Percentiles rank a stretch among this genome's conserved stretches.
Conservation (phyloP, 2,888 invertebrate species). For the Halictus ligatus region DNA sequence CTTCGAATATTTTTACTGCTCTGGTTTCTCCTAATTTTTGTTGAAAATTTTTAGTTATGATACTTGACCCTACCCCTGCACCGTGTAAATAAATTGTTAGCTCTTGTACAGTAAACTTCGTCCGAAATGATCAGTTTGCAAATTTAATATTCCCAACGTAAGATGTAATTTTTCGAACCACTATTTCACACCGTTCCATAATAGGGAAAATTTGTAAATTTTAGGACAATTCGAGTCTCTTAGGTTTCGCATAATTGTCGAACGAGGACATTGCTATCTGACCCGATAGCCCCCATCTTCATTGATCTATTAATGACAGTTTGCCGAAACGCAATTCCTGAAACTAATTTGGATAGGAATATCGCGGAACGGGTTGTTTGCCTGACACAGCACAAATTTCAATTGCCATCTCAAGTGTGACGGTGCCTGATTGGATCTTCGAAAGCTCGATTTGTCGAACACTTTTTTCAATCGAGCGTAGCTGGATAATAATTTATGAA, state of each 20-base stretch:
- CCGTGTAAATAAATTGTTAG: background rate
- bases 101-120: background rate
- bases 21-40: no score
- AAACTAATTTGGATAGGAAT: slow-evolving; percentile 34
- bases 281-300: background rate
- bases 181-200: background rate
- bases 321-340: slow-evolving; percentile 27
- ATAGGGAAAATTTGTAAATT: background rate
- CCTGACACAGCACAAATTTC: slow-evolving; percentile 41
- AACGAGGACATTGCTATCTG: background rate
- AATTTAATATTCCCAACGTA: background rate
- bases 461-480: slow-evolving; percentile 21
- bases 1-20: no score
- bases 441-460: slow-evolving; percentile 11
- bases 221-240: background rate
- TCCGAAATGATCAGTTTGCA: background rate
- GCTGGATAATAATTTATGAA: slow-evolving; percentile 25
- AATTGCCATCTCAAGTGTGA: slow-evolving; percentile 25
- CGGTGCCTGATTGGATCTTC: slow-evolving; percentile 31
- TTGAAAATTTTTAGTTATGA: no score
- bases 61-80: no score
- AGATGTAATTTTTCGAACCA: background rate
- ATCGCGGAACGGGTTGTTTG: slow-evolving; percentile 30
- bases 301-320: slow-evolving; percentile 31
- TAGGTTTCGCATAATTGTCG: background rate